These are phyloP conservation scores for Trissonchulus latispiculum DNA, from an alignment of 2,888 invertebrate species.

Conservation along the genomic window DNA sequence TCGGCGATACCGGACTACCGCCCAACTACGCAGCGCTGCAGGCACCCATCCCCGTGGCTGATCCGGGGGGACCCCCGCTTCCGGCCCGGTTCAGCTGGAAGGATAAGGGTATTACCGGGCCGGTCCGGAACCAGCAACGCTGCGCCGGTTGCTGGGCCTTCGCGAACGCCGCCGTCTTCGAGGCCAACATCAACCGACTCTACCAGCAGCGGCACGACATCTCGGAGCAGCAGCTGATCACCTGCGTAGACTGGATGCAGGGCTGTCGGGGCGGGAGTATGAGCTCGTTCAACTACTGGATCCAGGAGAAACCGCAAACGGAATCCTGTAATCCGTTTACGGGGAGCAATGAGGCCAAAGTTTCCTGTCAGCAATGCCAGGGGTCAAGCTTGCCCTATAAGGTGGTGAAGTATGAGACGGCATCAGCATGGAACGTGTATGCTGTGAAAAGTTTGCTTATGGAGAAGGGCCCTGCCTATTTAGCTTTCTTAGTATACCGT, in stretches of 20 bases:
- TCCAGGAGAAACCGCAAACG: not conserved
- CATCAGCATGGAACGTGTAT: not conserved
- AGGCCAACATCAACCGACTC: not conserved
- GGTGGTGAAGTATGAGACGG: not conserved
- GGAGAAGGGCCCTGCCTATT: not conserved
- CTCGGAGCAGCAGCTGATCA: not conserved
- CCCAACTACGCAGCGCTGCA: not conserved
- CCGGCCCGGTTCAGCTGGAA: not conserved
- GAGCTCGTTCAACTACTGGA: not conserved
- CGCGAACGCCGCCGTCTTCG: not conserved
- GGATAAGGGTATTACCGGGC: not conserved
- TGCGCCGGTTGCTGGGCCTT: constrained; percentile 7
- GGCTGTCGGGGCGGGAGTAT: constrained; percentile 6
- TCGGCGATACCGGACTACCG: not conserved
- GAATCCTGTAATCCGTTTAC: not conserved
- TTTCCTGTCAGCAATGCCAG: not conserved
- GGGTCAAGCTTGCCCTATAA: not conserved
- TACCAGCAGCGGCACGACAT: not conserved
- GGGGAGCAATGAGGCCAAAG: not conserved
- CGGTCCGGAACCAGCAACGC: not conserved
- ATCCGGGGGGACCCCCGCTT: not conserved
- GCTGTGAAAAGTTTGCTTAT: not conserved
- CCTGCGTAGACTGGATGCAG: not conserved
- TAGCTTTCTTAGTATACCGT: not conserved
- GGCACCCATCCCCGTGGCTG: not conserved